Evolutionary conservation across 64 coral and sea anemone species (phyloP), one percentile per base, ranked within the genome.

Genomic region (Dendrophyllia cribrosa): DNA sequence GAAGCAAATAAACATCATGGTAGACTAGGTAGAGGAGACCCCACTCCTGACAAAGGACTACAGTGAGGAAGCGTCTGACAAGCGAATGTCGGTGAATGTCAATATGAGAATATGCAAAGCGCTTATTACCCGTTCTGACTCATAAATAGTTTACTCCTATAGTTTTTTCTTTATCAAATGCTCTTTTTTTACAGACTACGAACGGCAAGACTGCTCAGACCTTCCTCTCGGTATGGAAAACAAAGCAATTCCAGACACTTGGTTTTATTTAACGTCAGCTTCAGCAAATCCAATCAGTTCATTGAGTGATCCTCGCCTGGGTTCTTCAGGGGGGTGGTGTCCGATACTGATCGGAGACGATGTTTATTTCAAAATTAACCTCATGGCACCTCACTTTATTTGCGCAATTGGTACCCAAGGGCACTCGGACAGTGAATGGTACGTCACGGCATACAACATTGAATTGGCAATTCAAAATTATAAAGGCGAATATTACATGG

Each of bases 391-490:
- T 21, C 80, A 83, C 13, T 47, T 67, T 4, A 51, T 83, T 51
- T 83, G 80, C 43, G 80, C 80, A 13, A 83, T 83, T 63, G 61
- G 80, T 12, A 63, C 61, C 43, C 80, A 83, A 43, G 80, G 80
- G 7, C 4, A 49, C 17, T 49, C 45, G 2, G 11, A 45, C 7
- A 26, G 19, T 0, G 9, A 20, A n/a, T 43, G 72, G 11, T 83
- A 51, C 21, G 61, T 83, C n/a, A 1, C 3, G 0, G 11, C 20
- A 21, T 83, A 83, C 61, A 49, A 13, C 3, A n/a, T 83, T 64
- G 43, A 67, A 23, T 44, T 83, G 17, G 80, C 43, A 4, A 21
- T 50, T 6, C 19, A 48, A 68, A 4, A 67, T 51, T 50, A 3
- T 1, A 46, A 51, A 2, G 43, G 19, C 4, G 80, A 83, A 14